These are phyloP conservation scores for Galbula dea DNA, from an alignment of 2,113 vertebrate genomes.

Conservation along the genomic window DNA sequence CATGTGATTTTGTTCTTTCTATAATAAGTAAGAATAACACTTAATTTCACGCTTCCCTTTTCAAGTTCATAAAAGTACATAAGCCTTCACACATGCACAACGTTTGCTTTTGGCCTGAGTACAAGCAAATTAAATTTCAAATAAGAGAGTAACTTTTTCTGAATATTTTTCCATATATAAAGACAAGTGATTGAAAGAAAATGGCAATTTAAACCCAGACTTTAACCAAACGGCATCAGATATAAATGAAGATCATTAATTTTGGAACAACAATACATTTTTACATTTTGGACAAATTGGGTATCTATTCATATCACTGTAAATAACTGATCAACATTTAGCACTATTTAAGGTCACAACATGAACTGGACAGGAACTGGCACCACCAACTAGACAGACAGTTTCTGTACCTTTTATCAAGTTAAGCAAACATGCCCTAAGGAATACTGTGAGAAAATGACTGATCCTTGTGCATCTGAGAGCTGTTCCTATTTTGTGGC, in stretches of 20 bases:
- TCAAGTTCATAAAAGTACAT: not conserved
- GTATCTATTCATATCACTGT: not conserved
- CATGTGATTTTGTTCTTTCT: conserved; percentile 5
- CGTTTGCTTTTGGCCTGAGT: not conserved
- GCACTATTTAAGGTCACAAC: not conserved
- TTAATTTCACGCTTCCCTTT: conserved; percentile 31
- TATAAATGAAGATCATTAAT: not conserved
- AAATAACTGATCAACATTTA: not conserved
- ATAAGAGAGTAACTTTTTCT: not conserved
- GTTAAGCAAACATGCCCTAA: not conserved
- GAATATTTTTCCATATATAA: conserved; percentile 22
- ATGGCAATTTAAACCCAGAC: not conserved
- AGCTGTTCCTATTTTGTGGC: not conserved
- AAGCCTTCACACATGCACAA: not conserved
- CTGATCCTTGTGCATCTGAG: not conserved
- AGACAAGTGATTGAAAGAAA: not conserved
- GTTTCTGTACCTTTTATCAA: not conserved
- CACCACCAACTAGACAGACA: not conserved
- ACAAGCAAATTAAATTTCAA: conserved; percentile 28
- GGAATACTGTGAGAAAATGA: not conserved
- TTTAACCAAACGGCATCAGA: not conserved
- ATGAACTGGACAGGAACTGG: not conserved
- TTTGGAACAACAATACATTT: not conserved
- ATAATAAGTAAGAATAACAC: conserved; percentile 9
- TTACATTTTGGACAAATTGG: not conserved